These are phyloP conservation scores for Pluvianellus socialis DNA, from an alignment of 2,113 vertebrate genomes.

Conservation along the genomic window DNA sequence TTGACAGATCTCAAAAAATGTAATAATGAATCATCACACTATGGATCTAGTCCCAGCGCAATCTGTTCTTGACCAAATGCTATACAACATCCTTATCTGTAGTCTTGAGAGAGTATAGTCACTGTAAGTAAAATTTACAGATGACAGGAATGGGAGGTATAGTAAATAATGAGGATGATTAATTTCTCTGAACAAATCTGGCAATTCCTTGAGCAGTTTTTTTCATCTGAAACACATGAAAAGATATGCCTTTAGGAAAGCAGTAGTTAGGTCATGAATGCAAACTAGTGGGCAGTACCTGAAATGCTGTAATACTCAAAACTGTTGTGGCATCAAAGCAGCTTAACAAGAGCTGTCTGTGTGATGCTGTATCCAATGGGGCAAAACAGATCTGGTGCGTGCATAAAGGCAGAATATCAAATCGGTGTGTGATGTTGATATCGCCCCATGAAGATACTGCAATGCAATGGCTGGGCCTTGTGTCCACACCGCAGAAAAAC, in stretches of 20 bases:
- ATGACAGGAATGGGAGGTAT: neutral
- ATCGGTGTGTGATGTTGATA: rapidly evolving
- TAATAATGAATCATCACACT: conserved; percentile 15
- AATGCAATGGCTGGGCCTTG: neutral
- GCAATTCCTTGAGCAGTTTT: neutral
- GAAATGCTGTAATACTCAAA: neutral
- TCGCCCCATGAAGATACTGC: neutral
- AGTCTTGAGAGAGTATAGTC: neutral
- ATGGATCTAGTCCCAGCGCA: conserved; percentile 4
- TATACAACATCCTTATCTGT: neutral
- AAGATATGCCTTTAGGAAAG: neutral
- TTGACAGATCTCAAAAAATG: conserved; percentile 15
- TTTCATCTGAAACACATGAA: neutral
- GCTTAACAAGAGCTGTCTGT: neutral
- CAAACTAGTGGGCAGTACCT: neutral
- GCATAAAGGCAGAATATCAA: neutral
- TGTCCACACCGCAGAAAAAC: neutral
- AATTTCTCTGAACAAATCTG: neutral
- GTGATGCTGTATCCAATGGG: neutral
- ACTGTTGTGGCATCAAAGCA: neutral
- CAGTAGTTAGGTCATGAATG: neutral
- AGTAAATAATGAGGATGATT: neutral
- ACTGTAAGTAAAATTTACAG: neutral
- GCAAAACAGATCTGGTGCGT: neutral
- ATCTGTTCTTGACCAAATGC: conserved; percentile 61